A percentile compares a stretch with the other conserved stretches of the same genome.
Conservation (phyloP, 2,888 invertebrate species). For the Ectemnius cavifrons region DNA sequence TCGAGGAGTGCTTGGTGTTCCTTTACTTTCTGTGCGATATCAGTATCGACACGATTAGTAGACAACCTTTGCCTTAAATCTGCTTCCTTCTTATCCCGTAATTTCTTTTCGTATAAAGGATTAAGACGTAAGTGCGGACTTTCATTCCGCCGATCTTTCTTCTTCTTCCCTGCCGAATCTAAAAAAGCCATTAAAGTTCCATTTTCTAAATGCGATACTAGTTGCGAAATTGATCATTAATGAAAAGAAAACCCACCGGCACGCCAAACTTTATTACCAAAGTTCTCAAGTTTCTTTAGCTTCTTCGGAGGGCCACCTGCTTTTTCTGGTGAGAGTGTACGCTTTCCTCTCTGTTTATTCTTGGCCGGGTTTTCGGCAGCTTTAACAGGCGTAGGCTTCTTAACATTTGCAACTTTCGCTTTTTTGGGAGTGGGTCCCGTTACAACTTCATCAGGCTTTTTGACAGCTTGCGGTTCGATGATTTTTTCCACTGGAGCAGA, state of each 20-base stretch:
- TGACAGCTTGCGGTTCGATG: slow-evolving; percentile 21
- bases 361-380: slow-evolving; percentile 9
- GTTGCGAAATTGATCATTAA: background rate
- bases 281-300: slow-evolving; percentile 45
- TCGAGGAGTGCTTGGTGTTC: slow-evolving; percentile 69
- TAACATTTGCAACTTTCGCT: slow-evolving; percentile 2
- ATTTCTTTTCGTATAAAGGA: slow-evolving; percentile 64
- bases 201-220: background rate
- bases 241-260: slow-evolving; percentile 38
- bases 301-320: slow-evolving; percentile 51
- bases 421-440: slow-evolving; percentile 29
- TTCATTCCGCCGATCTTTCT: slow-evolving; percentile 55
- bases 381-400: slow-evolving; percentile 21
- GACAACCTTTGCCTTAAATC: slow-evolving; percentile 70
- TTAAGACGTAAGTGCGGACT: slow-evolving; percentile 51
- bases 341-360: slow-evolving; percentile 50
- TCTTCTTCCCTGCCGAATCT: slow-evolving; percentile 45
- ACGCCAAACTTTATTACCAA: slow-evolving; percentile 42
- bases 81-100: slow-evolving; percentile 60
- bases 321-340: slow-evolving; percentile 55
- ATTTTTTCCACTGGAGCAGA: slow-evolving; percentile 8
- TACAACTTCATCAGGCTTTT: slow-evolving; percentile 25
- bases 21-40: slow-evolving; percentile 69
- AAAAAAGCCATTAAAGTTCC: background rate
- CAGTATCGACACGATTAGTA: slow-evolving; percentile 63